phyloP scores from a whole-genome alignment of 2,888 invertebrate genomes.

The Ceriagrion tenellum region DNA sequence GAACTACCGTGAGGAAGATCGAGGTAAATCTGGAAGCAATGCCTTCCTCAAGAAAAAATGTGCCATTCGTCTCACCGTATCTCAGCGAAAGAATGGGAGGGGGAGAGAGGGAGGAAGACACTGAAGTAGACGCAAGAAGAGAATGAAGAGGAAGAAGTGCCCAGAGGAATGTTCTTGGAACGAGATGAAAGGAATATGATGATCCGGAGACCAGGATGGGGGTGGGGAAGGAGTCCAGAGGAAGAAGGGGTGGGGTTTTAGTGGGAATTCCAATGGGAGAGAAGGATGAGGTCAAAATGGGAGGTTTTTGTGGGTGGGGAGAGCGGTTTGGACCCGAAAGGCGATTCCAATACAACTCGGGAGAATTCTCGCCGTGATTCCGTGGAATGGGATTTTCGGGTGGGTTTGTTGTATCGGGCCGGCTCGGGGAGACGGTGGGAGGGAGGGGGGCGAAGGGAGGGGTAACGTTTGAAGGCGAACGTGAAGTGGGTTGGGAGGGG shows the following conservation, averaged over 20 bases:
- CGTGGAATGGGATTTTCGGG: conserved; percentile 16
- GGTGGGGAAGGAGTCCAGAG: background rate
- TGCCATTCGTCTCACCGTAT: too few species aligned
- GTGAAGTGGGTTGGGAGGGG: background rate
- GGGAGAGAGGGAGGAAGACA: too few species aligned
- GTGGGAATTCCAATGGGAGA: background rate
- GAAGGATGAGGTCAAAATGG: background rate
- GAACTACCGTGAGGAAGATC: too few species aligned
- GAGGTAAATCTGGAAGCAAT: too few species aligned
- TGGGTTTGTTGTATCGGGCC: background rate
- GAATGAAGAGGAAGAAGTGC: background rate
- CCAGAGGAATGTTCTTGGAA: background rate
- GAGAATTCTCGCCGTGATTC: conserved; percentile 40
- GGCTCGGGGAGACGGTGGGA: too few species aligned
- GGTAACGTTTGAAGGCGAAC: background rate
- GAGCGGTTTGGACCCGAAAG: background rate
- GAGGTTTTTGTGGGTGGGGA: background rate
- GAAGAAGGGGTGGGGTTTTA: background rate
- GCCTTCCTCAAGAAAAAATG: too few species aligned
- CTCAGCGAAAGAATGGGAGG: too few species aligned
- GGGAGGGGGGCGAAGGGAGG: too few species aligned
- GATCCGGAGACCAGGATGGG: background rate
- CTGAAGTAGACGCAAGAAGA: background rate
- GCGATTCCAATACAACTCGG: conserved; percentile 46
- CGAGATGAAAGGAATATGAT: background rate